Conservation (phyloP, 2,797 vertebrate genomes). For the Chaunax sp. region DNA sequence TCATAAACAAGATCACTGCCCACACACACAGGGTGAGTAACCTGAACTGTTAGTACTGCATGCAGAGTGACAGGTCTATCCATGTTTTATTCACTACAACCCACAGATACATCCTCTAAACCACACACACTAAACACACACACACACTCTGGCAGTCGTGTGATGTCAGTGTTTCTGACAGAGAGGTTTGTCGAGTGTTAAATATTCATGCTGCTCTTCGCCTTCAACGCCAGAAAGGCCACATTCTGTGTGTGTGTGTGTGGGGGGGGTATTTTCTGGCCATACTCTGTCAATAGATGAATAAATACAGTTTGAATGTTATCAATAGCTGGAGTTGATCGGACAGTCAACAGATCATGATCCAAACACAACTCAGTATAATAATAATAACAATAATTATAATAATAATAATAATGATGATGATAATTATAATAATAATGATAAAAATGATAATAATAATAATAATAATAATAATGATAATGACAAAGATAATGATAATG, state of each 20-base stretch:
- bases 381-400: neutral
- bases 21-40: conserved; percentile 35
- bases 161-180: conserved; percentile 72
- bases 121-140: conserved; percentile 31
- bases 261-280: too few relatives aligned
- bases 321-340: conserved; percentile 28
- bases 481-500: neutral
- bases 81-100: conserved; percentile 71
- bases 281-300: too few relatives aligned
- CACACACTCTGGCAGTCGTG: conserved; percentile 12
- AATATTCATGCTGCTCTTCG: conserved; percentile 68
- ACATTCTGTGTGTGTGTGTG: conserved; percentile 11
- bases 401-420: neutral
- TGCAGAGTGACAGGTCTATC: conserved; percentile 55
- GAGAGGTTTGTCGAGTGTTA: conserved; percentile 71
- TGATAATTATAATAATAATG: neutral
- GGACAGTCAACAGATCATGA: neutral
- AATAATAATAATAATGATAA: neutral
- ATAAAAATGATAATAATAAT: neutral
- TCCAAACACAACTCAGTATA: neutral
- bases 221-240: conserved; percentile 49
- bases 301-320: conserved; percentile 37
- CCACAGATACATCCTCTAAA: conserved; percentile 58
- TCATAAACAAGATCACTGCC: too few relatives aligned
- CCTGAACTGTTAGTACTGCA: conserved; percentile 54